Base-by-base conservation (phyloP, 2,888 invertebrate species). In the Drosophila heteroneura region DNA sequence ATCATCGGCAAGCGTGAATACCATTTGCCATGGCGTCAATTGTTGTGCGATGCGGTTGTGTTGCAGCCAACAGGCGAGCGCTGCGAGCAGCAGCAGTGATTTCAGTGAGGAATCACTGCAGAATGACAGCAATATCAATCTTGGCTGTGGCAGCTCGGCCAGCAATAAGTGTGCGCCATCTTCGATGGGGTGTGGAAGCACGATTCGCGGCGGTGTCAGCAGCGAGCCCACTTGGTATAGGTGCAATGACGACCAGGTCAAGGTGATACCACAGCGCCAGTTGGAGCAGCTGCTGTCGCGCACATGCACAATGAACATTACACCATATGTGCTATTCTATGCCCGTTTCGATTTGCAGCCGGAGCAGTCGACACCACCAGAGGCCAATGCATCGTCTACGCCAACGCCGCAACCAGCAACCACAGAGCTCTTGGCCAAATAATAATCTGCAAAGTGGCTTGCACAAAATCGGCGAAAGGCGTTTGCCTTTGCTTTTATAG, bases 281-380 rank as follows among this genome's bases (percentile, higher is more conserved):
- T 96, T 98, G 81, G 95, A 96, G 83, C 96, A 97, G 79, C 95
- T 97, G 70, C 94, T 98, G 60, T 96, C 96, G 3, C 95, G 95
- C 3, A 96, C 96, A 65, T 96, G 95, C 74, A 94, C 96, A 74
- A 96, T 96, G 49, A 96, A 97, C 0, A 96, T 97, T 30, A 97
- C 97, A 1, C 97, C 97, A 1, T 98, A 98, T 94, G 95, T 97
- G 65, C 94, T 98, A 56, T 97, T 98, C 94, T 98, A 98, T 92
- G 96, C 96, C 56, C 95, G 95, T 71, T 95, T 94, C 80, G 95
- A 95, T 84, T 77, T 93, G 30, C 93, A 93, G 79, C 83, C 85
- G 61, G 10, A 9, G 9, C 56, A 64, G 28, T 12, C 75, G 37
- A 68, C 84, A 32, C 79, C 83, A 32, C 52, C 71, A 26, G 88